These are phyloP conservation scores for Palloptera scutellata DNA, from an alignment of 2,888 invertebrate species.

Conservation along the genomic window DNA sequence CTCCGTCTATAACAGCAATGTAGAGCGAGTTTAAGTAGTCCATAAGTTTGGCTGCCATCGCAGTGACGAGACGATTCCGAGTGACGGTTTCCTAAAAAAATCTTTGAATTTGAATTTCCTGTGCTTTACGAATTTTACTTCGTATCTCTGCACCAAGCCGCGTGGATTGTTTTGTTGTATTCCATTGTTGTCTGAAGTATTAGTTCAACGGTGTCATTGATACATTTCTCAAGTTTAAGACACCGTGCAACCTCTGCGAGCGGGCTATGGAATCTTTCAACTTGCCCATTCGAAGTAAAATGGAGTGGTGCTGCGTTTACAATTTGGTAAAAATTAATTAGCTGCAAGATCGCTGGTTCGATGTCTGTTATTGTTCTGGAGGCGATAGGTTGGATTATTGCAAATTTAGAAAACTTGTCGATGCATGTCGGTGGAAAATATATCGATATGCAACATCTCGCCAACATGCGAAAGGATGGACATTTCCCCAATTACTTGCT, in stretches of 20 bases:
- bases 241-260: too few species aligned
- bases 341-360: slow-evolving; percentile 33
- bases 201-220: not conserved
- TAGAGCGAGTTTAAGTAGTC: slow-evolving; percentile 9
- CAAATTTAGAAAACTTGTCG: too few species aligned
- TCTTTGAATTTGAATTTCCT: too few species aligned
- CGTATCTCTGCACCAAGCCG: not conserved
- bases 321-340: slow-evolving; percentile 24
- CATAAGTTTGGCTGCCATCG: not conserved
- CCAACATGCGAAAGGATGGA: slow-evolving; percentile 32
- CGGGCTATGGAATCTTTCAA: slow-evolving; percentile 1
- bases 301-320: slow-evolving; percentile 12
- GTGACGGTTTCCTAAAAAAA: too few species aligned
- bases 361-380: slow-evolving; percentile 41
- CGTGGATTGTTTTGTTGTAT: slow-evolving; percentile 8
- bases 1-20: slow-evolving; percentile 10
- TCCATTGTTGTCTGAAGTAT: slow-evolving; percentile 3
- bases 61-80: too few species aligned
- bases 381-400: too few species aligned
- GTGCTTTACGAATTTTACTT: slow-evolving; percentile 6
- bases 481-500: slow-evolving; percentile 31
- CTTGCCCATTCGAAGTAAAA: slow-evolving; percentile 12
- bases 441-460: slow-evolving; percentile 34
- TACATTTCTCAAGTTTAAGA: not conserved
- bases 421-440: slow-evolving; percentile 36